Conservation (phyloP, 2,113 vertebrate genomes). For the Misgurnus mizolepis region DNA sequence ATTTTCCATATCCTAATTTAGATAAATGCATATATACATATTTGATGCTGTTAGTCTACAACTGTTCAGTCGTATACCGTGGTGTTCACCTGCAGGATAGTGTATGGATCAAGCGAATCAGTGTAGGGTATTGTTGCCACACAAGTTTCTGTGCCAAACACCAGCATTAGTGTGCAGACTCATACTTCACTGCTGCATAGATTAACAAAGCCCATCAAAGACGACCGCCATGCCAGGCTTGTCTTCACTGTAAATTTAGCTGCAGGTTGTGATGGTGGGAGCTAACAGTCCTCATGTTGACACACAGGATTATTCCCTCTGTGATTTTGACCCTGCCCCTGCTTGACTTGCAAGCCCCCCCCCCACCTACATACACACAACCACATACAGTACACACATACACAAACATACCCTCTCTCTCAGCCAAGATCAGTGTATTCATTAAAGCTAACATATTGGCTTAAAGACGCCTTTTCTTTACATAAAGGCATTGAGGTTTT, state of each 20-base stretch:
- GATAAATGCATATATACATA: neutral
- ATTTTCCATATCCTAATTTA: neutral
- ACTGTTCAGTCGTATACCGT: neutral
- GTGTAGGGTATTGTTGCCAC: slow-evolving; percentile 46
- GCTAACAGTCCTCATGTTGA: slow-evolving; percentile 70
- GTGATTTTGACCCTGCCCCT: slow-evolving; percentile 70
- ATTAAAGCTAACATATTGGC: slow-evolving; percentile 74
- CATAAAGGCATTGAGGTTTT: slow-evolving; percentile 71
- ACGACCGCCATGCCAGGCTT: slow-evolving; percentile 51
- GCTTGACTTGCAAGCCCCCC: slow-evolving; percentile 72
- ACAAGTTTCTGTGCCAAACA: slow-evolving; percentile 37
- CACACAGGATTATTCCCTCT: slow-evolving; percentile 72
- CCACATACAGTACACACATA: slow-evolving; percentile 13
- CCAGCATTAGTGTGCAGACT: slow-evolving; percentile 48
- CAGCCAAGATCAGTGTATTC: slow-evolving; percentile 67
- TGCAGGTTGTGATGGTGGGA: slow-evolving; percentile 59
- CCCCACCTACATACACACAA: slow-evolving; percentile 23
- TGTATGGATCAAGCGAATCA: slow-evolving; percentile 29
- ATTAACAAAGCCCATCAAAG: slow-evolving; percentile 59
- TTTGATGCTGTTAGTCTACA: neutral
- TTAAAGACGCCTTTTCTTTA: slow-evolving; percentile 70
- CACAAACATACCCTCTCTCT: slow-evolving; percentile 30
- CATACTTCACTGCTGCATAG: slow-evolving; percentile 50
- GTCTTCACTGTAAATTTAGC: slow-evolving; percentile 66
- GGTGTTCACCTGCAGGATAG: neutral